phyloP scores from a whole-genome alignment of 2,888 invertebrate species.

The Endomychus coccineus region DNA sequence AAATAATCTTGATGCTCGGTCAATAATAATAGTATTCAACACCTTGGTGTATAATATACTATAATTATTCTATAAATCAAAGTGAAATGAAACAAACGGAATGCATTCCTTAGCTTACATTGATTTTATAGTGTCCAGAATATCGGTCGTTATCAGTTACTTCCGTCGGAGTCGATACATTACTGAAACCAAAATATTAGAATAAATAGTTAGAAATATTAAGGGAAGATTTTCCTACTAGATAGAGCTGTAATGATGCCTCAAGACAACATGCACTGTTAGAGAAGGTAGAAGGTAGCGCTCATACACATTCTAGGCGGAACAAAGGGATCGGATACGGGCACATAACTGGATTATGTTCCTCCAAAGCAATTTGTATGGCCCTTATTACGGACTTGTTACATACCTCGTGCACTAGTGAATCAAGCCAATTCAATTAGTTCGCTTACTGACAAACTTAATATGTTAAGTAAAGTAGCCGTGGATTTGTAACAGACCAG shows the following conservation, averaged over 20 bases:
- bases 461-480: conserved; percentile 40
- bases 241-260: not conserved
- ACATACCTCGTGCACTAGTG: conserved; percentile 37
- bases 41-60: too few relatives aligned
- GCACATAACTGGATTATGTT: conserved; percentile 38
- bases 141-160: too few relatives aligned
- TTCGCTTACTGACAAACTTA: conserved; percentile 39
- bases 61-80: too few relatives aligned
- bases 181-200: too few relatives aligned
- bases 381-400: conserved; percentile 39
- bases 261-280: not conserved
- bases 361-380: conserved; percentile 40
- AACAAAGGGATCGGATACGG: conserved; percentile 34
- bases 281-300: conserved; percentile 10
- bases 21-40: too few relatives aligned
- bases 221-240: too few relatives aligned
- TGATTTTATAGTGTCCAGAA: too few relatives aligned
- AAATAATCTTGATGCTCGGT: too few relatives aligned
- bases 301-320: conserved; percentile 27
- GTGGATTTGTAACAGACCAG: conserved; percentile 29
- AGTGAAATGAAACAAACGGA: too few relatives aligned
- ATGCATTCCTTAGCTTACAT: too few relatives aligned
- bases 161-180: too few relatives aligned
- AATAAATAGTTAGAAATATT: too few relatives aligned
- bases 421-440: conserved; percentile 41